Base-by-base conservation (phyloP, 2,797 vertebrate genomes). In the Sebastes melanostomus region DNA sequence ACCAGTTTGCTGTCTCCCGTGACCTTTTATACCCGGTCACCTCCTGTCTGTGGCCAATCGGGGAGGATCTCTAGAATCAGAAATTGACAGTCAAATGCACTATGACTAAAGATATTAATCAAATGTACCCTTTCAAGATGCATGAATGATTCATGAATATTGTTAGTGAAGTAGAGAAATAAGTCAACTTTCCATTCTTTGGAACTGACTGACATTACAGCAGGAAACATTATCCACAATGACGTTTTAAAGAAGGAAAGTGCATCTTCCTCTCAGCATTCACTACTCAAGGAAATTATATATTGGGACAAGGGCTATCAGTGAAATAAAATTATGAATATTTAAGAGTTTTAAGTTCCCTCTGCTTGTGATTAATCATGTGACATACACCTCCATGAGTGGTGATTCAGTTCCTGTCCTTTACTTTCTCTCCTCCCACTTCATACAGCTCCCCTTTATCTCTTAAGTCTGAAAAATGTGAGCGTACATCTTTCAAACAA, bases 381-480 rank as follows among this genome's bases (percentile, higher is more conserved):
- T 63, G 14, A 58, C n/a, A 18, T 4, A 11, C 9, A 22, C 52
- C n/a, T 54, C n/a, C 52, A 11, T 54, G 52, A 54, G 52, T 50
- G 18, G 46, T 50, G 46, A 20, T 22, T 75, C 11, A 65, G 50
- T 52, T 65, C 27, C 16, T 50, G 67, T 69, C 66, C 56, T 63
- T 42, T 25, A 13, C 36, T 68, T 10, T 62, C 20, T 71, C 75
- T 77, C 55, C 65, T 75, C 68, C 86, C 81, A 84, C 78, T 46
- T 86, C 81, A 77, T 72, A 60, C 27, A 11, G 71, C 13, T 88
- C 46, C 34, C 2, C 29, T 72, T 82, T 69, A 81, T 78, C 75
- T 78, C 60, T 9, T 36, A 36, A 32, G 25, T 55, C 25, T 66
- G 74, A 84, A 46, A 82, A 68, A 85, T 72, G 63, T 42, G 27